These are phyloP conservation scores for Drosophila nikananu DNA, from an alignment of 1,140 invertebrate species.

Conservation along the genomic window DNA sequence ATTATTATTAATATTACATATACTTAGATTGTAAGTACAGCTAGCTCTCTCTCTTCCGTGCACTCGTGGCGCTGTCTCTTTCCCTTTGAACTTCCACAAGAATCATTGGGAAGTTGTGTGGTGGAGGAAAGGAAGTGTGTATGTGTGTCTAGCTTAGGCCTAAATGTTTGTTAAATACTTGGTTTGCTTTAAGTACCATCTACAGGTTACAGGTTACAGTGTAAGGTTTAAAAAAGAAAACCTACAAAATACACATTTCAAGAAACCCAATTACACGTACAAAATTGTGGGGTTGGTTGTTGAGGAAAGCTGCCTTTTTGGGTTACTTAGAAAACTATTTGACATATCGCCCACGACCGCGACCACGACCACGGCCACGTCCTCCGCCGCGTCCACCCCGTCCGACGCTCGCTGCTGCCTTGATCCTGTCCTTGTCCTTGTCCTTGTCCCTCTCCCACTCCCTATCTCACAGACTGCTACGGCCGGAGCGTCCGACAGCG, in stretches of 20 bases:
- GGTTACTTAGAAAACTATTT: constrained; percentile 28
- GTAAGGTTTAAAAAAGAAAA: not conserved
- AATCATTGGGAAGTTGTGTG: constrained; percentile 11
- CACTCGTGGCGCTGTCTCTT: no score
- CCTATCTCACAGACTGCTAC: constrained; percentile 64
- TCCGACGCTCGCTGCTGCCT: constrained; percentile 3
- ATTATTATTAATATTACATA: not conserved
- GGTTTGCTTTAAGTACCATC: constrained; percentile 31
- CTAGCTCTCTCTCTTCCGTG: not conserved
- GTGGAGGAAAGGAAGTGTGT: constrained; percentile 14
- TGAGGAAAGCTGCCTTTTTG: constrained; percentile 20
- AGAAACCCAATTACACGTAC: not conserved
- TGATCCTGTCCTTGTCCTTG: constrained; percentile 6
- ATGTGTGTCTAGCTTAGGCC: constrained; percentile 14
- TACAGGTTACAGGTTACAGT: constrained; percentile 15
- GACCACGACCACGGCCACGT: constrained; percentile 19
- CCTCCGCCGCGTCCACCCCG: constrained; percentile 6
- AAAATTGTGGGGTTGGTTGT: not conserved
- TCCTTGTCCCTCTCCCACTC: constrained; percentile 36
- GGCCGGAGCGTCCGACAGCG: constrained; percentile 60
- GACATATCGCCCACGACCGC: constrained; percentile 24
- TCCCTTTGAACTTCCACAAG: constrained; percentile 12
- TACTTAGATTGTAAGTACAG: constrained; percentile 2
- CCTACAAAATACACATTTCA: constrained; percentile 14
- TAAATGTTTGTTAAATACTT: constrained; percentile 46